phyloP scores from a whole-genome alignment of 1,140 invertebrate genomes.

The Amyelois transitella region DNA sequence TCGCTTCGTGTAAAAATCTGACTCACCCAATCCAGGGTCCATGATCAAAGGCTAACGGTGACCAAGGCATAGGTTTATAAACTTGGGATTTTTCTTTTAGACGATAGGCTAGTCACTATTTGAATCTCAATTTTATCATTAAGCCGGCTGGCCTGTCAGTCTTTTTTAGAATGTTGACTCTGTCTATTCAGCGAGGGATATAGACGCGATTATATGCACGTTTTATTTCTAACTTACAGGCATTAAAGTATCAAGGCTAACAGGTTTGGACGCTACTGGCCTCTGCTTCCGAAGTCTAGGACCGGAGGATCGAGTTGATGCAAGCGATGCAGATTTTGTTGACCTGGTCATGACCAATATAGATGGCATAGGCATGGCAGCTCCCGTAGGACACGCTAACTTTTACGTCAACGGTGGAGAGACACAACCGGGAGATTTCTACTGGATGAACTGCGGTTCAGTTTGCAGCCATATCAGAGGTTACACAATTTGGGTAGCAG shows the following conservation, averaged over 20 bases:
- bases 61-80: no score
- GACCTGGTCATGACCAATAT: slow-evolving; percentile 82
- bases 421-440: slow-evolving; percentile 72
- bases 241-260: slow-evolving; percentile 46
- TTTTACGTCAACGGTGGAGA: slow-evolving; percentile 82
- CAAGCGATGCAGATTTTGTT: slow-evolving; percentile 51
- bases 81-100: no score
- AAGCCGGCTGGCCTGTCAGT: no score
- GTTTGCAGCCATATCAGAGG: slow-evolving; percentile 20
- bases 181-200: no score
- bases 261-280: slow-evolving; percentile 51
- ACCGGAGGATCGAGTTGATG: slow-evolving; percentile 42
- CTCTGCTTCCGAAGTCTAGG: slow-evolving; percentile 53
- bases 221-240: no score
- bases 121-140: no score
- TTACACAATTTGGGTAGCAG: slow-evolving; percentile 7
- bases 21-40: no score
- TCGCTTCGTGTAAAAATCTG: no score
- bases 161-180: no score
- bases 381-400: slow-evolving; percentile 76
- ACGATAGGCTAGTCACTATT: no score
- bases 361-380: slow-evolving; percentile 79
- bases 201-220: no score
- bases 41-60: no score
- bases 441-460: slow-evolving; percentile 8